Base-by-base conservation (phyloP, 1,140 invertebrate species). In the Leptoteleia sp. region DNA sequence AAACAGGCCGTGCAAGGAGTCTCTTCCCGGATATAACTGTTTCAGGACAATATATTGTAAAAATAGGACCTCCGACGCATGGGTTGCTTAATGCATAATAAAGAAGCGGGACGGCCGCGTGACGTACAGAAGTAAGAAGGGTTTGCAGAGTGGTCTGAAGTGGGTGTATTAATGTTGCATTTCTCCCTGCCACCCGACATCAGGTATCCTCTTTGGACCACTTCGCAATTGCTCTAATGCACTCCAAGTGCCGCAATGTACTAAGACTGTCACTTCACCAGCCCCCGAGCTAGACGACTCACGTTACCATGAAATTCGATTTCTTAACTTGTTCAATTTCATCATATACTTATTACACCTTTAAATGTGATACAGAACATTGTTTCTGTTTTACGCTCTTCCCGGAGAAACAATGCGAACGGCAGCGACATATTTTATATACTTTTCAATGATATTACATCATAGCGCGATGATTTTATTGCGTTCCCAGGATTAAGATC, bases 181-280 rank as follows among this genome's bases (percentile, higher is more conserved):
- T 79, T 80, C 79, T 76, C 79, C 70, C 55, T 76, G 65, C 81
- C 79, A 77, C 54, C 78, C 78, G 68, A 82, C 81, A 82, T 84
- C 77, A 79, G 78, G 76, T 80, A 81, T 82, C 81, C 81, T 83
- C 81, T 82, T 82, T 82, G 79, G 81, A 77, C 83, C 81, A 82
- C 80, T 84, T 76, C 72, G 80, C 81, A 84, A 84, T 82, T 84
- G 81, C 83, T 82, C 81, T 84, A 84, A 84, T 82, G 83, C 80
- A 82, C 78, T 79, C 81, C 81, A 73, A 82, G 79, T 80, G 79
- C 76, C 76, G 73, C 70, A 79, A 79, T 75, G 70, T 79, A 79
- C 70, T 79, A 68, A 79, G 68, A 67, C 76, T 79, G 76, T 79
- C 76, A 79, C 64, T 79, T 73, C 64, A 59, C 47, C 67, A 67